Percentiles rank a stretch among this genome's conserved stretches.
Conservation (phyloP, 2,113 vertebrate genomes). For the Carassius gibelio region DNA sequence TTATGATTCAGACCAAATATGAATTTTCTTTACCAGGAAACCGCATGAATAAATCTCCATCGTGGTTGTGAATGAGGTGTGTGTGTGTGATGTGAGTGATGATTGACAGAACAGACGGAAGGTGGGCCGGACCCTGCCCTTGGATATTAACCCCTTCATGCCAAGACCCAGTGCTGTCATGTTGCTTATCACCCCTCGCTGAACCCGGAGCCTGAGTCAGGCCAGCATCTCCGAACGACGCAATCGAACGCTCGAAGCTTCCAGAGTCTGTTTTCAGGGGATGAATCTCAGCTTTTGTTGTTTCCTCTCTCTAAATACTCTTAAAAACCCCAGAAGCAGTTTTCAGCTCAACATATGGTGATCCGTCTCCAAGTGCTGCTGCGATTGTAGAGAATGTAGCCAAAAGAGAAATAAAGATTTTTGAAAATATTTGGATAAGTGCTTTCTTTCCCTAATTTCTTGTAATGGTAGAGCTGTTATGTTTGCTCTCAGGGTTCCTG, state of each 20-base stretch:
- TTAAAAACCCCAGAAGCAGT: constrained; percentile 13
- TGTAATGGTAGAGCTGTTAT: not conserved
- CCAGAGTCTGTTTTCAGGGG: constrained; percentile 22
- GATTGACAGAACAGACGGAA: constrained; percentile 39
- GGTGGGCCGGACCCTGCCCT: constrained; percentile 45
- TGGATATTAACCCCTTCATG: constrained; percentile 23
- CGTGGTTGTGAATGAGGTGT: constrained; percentile 28
- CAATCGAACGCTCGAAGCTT: not conserved
- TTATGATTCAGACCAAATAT: constrained; percentile 33
- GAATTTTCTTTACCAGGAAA: constrained; percentile 37
- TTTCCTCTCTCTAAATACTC: constrained; percentile 1
- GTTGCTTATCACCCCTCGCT: constrained; percentile 50
- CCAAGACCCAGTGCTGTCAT: constrained; percentile 41
- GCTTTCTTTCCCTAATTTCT: not conserved
- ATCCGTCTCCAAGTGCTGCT: constrained; percentile 59
- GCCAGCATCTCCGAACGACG: not conserved
- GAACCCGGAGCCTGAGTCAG: constrained; percentile 18
- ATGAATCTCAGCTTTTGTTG: constrained; percentile 1
- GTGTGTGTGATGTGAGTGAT: not conserved
- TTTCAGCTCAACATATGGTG: constrained; percentile 35
- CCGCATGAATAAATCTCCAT: constrained; percentile 37
- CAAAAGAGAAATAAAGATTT: constrained; percentile 60
- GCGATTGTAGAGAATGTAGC: constrained; percentile 63
- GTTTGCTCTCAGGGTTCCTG: not conserved
- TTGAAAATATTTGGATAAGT: constrained; percentile 32